phyloP scores from a whole-genome alignment of 1,140 invertebrate genomes.

The Drosophila virilis region DNA sequence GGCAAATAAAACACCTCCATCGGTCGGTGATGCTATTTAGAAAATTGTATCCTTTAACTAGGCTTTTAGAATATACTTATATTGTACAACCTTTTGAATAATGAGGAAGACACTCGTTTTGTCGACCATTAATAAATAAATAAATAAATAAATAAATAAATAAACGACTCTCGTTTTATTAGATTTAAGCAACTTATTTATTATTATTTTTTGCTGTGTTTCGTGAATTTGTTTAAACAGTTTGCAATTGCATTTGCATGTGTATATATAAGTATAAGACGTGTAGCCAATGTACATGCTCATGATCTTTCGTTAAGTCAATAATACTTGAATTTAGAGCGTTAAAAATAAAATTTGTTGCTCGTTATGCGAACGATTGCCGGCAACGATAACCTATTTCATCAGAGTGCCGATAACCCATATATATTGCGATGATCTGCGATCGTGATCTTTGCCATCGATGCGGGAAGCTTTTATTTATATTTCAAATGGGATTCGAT shows the following conservation, averaged over 20 bases:
- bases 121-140: too few species aligned
- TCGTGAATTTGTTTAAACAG: not conserved
- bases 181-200: not conserved
- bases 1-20: too few species aligned
- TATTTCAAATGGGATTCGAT: conserved; percentile 48
- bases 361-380: conserved; percentile 66
- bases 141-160: too few species aligned
- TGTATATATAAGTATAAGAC: not conserved
- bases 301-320: not conserved
- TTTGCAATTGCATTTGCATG: not conserved
- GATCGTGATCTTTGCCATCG: conserved; percentile 70
- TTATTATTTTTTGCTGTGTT: not conserved
- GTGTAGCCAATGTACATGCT: not conserved
- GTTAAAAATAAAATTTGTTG: conserved; percentile 51
- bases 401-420: conserved; percentile 58
- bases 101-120: too few species aligned
- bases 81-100: too few species aligned
- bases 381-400: conserved; percentile 66
- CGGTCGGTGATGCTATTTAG: too few species aligned
- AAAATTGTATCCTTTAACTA: too few species aligned
- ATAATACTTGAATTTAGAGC: not conserved
- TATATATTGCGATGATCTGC: conserved; percentile 43
- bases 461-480: conserved; percentile 69
- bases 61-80: too few species aligned
- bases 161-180: too few species aligned